Base-by-base conservation (phyloP, 1,140 invertebrate species). In the Drosophila funebris region DNA sequence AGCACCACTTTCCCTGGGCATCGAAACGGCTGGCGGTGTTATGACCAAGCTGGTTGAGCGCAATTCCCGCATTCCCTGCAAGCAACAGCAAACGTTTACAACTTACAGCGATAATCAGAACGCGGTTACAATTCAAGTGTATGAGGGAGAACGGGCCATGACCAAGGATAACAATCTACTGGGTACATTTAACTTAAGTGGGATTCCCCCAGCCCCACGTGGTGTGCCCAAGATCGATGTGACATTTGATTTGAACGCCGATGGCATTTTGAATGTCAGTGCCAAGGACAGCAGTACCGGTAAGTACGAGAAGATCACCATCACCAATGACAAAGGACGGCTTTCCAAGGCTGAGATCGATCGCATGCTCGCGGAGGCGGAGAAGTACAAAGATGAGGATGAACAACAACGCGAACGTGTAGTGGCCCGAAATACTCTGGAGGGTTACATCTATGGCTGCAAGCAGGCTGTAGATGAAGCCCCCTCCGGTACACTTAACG, bases 271-370 rank as follows among this genome's bases (percentile, higher is more conserved):
- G 0, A 95, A 96, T 88, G 96, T 97, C 0, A 95, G 94, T 2
- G 96, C 96, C 6, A 94, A 94, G 83, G 96, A 97, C 72, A 94
- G 92, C 73, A 96, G 95, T 60, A 96, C 95, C 2, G 96, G 96
- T 14, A 95, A 94, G 60, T 94, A 94, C 1, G 95, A 97, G 82
- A 94, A 94, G 76, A 96, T 96, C 62, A 95, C 96, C 22, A 98
- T 98, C 60, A 97, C 96, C 18, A 99, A 99, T 85, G 97, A 99
- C 88, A 98, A 98, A 91, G 97, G 97, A 2, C 94, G 97, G 16
- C 93, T 99, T 2, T 96, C 95, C 18, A 97, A 98, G 89, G 96
- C 96, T 20, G 97, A 99, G 79, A 99, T 99, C 76, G 97, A 98
- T 78, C 93, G 95, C 27, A 99, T 99, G 98, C 93, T 99, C 8